phyloP scores from a whole-genome alignment of 2,888 invertebrate species.

The Athripsodes cinereus region DNA sequence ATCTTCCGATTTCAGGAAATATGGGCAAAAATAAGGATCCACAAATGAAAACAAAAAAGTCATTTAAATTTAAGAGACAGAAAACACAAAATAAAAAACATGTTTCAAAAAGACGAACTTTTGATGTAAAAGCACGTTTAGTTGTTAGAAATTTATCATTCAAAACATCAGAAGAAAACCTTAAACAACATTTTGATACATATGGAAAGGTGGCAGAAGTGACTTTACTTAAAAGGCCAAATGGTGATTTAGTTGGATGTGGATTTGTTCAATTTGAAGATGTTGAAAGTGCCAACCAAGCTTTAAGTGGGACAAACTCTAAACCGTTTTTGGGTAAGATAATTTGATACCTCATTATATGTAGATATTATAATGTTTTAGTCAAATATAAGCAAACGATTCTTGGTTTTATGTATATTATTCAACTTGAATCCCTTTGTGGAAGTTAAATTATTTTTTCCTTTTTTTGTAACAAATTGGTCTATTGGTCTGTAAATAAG shows the following conservation, averaged over 20 bases:
- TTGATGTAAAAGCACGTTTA: conserved; percentile 51
- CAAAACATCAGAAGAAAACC: conserved; percentile 66
- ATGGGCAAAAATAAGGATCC: background rate
- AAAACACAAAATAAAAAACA: background rate
- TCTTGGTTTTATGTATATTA: too few relatives aligned
- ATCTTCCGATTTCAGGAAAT: background rate
- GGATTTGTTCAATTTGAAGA: conserved; percentile 81
- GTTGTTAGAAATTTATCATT: conserved; percentile 64
- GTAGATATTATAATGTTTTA: too few relatives aligned
- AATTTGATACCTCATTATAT: background rate
- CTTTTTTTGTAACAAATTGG: too few relatives aligned
- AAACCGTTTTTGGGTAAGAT: conserved; percentile 53
- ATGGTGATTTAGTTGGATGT: conserved; percentile 77
- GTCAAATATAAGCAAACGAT: too few relatives aligned
- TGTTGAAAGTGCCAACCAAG: conserved; percentile 73
- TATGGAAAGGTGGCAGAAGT: conserved; percentile 74
- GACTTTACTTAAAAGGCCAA: conserved; percentile 63
- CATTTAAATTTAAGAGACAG: conserved; percentile 15
- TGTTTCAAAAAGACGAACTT: conserved; percentile 15
- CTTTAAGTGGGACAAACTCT: conserved; percentile 62
- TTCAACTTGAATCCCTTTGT: too few relatives aligned
- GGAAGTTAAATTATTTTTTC: too few relatives aligned
- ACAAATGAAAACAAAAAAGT: conserved; percentile 5
- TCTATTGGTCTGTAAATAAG: too few relatives aligned
- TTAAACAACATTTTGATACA: conserved; percentile 63